Percentiles rank a stretch among this genome's conserved stretches.
phyloP scores from a whole-genome alignment of 2,113 vertebrate species.

The Fukomys damarensis region DNA sequence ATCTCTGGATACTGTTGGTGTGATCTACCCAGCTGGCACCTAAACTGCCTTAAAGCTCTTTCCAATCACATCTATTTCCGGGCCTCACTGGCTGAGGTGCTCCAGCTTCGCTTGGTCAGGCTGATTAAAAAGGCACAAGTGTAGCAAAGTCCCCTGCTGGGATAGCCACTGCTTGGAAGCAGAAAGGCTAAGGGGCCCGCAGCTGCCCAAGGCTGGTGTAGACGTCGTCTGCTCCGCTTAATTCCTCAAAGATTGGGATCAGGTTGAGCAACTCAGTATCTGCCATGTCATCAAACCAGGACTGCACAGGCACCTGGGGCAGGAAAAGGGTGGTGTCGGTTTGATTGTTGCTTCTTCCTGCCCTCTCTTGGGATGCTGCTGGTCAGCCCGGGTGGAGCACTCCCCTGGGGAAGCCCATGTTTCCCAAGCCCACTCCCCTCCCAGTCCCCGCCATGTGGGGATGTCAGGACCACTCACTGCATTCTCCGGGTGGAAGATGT shows the following conservation, averaged over 20 bases:
- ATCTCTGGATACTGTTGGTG: slow-evolving; percentile 3
- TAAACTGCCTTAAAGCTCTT: slow-evolving; percentile 57
- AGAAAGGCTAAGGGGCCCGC: slow-evolving; percentile 85
- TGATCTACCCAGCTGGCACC: neutral
- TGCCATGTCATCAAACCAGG: slow-evolving; percentile 95
- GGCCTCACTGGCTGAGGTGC: slow-evolving; percentile 23
- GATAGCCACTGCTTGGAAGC: slow-evolving; percentile 40
- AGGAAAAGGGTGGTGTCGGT: neutral
- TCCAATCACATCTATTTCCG: slow-evolving; percentile 26
- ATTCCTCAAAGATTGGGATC: slow-evolving; percentile 93
- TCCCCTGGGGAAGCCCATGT: neutral
- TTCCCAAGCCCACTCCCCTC: neutral
- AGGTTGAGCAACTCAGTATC: slow-evolving; percentile 93
- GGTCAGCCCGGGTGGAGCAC: neutral
- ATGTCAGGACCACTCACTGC: slow-evolving; percentile 87
- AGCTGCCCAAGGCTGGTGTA: slow-evolving; percentile 92
- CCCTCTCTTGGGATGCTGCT: neutral
- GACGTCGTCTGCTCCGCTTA: slow-evolving; percentile 91
- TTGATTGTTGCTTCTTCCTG: neutral
- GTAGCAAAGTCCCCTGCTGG: slow-evolving; percentile 80
- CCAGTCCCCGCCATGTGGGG: rapidly evolving
- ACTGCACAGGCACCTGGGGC: slow-evolving; percentile 91
- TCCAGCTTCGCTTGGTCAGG: slow-evolving; percentile 62
- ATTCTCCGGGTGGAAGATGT: slow-evolving; percentile 95
- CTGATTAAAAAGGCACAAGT: slow-evolving; percentile 84